Evolutionary conservation across 2,888 invertebrate genomes (phyloP), one percentile per base, ranked within the genome.

Genomic region (Salpingus planirostris): DNA sequence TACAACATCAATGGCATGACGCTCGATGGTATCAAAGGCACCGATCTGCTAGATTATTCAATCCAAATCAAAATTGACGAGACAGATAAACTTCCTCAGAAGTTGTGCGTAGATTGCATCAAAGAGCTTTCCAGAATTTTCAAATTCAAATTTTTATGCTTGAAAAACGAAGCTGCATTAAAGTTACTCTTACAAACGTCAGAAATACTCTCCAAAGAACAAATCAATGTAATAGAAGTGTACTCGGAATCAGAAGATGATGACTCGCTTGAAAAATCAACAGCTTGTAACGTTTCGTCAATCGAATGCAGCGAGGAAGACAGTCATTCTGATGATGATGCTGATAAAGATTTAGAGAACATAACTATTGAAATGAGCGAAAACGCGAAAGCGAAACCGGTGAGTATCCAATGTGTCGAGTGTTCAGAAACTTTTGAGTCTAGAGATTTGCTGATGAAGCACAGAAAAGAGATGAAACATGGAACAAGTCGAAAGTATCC

Each of bases 51-150:
- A 3, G 15, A 8, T 12, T 13, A 24, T 14, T 12, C 11, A 2
- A 8, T 30, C 3, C 24, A 11, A 3, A 10, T 24, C 2, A 11
- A 30, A 24, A 6, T 30, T 6, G 24, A 15, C 8, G 11, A 14
- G 3, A 18, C 37, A 18, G 31, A 28, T n/a, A 8, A 21, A 11
- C 21, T 42, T 13, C 42, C 42, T 6, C 42, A 37, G 22, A 30
- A 37, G 27, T 30, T 42, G 8, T 42, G 42, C 22, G 25, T 27
- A 2, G 4, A n/a, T 21, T 42, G 42, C 23, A 15, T 34, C 2
- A 25, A 31, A 11, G 36, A 36, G 13, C 23, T 42, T n/a, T 26
- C 12, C 15, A 8, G 23, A 5, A 40, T 33, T 24, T 26, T 31
- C 18, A 21, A 22, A 1, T 42, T 42, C 22, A 36, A 35, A 26